Conservation (phyloP, 2,113 vertebrate genomes). For the Elephantulus edwardii region DNA sequence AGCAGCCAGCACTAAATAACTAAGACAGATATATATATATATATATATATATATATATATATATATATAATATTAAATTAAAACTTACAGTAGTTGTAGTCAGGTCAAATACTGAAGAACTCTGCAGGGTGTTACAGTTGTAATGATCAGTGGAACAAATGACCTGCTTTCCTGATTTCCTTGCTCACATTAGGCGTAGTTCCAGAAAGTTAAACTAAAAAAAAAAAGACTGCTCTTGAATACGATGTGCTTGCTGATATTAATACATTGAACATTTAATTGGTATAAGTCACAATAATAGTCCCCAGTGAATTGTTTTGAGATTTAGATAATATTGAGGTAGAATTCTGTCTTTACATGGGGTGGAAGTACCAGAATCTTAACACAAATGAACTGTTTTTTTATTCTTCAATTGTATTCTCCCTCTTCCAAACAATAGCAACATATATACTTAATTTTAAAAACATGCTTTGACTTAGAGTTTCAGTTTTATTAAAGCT, state of each 20-base stretch:
- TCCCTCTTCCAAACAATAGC: constrained; percentile 30
- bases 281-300: constrained; percentile 3
- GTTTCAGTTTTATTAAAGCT: constrained; percentile 61
- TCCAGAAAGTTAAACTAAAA: not conserved
- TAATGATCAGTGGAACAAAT: not conserved
- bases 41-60: not conserved
- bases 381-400: constrained; percentile 34
- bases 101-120: not conserved
- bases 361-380: not conserved
- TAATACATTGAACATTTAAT: constrained; percentile 40
- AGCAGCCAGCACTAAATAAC: not conserved
- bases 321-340: constrained; percentile 21
- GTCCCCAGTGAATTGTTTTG: constrained; percentile 33
- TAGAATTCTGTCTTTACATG: constrained; percentile 39
- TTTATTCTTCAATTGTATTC: constrained; percentile 34
- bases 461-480: constrained; percentile 38
- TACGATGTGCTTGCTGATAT: constrained; percentile 8
- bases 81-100: not conserved
- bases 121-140: not conserved
- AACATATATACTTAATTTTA: constrained; percentile 51
- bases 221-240: not conserved
- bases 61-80: not conserved
- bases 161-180: not conserved
- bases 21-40: not conserved
- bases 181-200: not conserved